Evolutionary conservation across 2,113 vertebrate species (phyloP).

Genomic region (Corythaeola cristata): DNA sequence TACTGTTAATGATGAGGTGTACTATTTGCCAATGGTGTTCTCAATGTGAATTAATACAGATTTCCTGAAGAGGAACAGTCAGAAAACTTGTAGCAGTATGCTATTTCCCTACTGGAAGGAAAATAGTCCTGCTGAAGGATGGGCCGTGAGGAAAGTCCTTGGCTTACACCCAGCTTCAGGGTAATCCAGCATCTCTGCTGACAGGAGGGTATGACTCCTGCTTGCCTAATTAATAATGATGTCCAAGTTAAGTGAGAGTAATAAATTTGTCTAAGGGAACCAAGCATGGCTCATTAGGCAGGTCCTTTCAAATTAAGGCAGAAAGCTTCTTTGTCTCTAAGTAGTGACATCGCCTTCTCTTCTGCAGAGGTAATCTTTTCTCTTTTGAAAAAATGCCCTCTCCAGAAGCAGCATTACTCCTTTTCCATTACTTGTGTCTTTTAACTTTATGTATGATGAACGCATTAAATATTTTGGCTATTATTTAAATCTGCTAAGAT

Average conservation of each 20-base stretch:
- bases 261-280: constrained; percentile 51
- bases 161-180: not conserved
- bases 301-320: constrained; percentile 46
- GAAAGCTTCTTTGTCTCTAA: not conserved
- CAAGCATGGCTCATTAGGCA: constrained; percentile 38
- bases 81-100: not conserved
- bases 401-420: not conserved
- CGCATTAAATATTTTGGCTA: not conserved
- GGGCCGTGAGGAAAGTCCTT: not conserved
- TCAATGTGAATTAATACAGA: not conserved
- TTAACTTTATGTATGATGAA: not conserved
- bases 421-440: not conserved
- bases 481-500: not conserved
- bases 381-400: not conserved
- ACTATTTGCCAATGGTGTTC: not conserved
- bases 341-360: not conserved
- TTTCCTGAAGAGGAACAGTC: not conserved
- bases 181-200: constrained; percentile 32
- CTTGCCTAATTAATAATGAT: constrained; percentile 60
- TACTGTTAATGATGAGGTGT: not conserved
- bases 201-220: constrained; percentile 17
- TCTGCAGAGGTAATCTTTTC: not conserved
- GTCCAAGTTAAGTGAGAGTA: constrained; percentile 31
- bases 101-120: not conserved
- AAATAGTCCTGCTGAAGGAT: not conserved